Base-by-base conservation (phyloP, 2,113 vertebrate species). In the Proterorhinus semilunaris region DNA sequence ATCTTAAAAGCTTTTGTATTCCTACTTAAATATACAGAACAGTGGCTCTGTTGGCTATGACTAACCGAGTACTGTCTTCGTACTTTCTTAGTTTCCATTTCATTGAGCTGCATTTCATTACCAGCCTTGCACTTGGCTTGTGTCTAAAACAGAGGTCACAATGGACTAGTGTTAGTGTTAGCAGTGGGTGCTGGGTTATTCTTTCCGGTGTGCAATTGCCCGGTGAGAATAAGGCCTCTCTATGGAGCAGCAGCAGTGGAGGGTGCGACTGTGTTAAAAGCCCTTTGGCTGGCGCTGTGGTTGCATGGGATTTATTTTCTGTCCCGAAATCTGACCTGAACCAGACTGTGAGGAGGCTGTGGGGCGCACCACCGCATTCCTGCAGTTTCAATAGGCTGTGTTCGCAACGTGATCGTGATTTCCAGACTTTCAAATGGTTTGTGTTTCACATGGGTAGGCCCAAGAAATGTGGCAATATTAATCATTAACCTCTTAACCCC, bases 241-340 rank as follows among this genome's bases (percentile, higher is more conserved):
- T 46, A 75, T 70, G 79, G 68, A 54, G 73, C 74, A 69, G 50
- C 76, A 71, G 72, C 64, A 72, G 69, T 57, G 65, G 17, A 55
- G 27, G 80, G 54, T 44, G 48, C 72, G 69, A 69, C 75, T 46
- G 12, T 75, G 71, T 80, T 83, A 69, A 83, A 80, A 69, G 70
- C 73, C 80, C 79, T 49, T 68, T 71, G 78, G 82, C 83, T 63
- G 66, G 21, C 44, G 45, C 69, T 8, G 48, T 21, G 79, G 63
- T 64, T 78, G 67, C 36, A 62, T 74, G 85, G 79, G 76, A 83
- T 90, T 87, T 89, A 80, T 86, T 88, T 85, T 89, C 72, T 78
- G 75, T 80, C 78, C 79, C 77, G 87, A 88, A 88, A 87, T 86
- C 83, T 88, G 87, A 89, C 83, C 88, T 86, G 83, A 87, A 77